phyloP scores from a whole-genome alignment of 2,113 vertebrate genomes.

The Colinus virginianus region DNA sequence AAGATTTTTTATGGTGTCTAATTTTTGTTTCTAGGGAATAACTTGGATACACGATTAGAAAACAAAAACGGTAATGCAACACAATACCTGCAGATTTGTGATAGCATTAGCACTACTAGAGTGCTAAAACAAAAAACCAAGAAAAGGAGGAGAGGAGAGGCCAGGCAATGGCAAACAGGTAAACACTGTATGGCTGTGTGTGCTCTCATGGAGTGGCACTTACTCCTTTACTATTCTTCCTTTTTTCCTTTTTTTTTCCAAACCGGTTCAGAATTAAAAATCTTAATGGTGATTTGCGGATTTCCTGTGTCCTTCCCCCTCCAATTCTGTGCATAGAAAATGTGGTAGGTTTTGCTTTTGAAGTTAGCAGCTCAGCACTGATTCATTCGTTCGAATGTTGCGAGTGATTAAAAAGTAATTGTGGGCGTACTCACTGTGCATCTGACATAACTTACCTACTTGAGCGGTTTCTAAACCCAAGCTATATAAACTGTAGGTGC shows the following conservation, averaged over 20 bases:
- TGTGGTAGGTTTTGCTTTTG: neutral
- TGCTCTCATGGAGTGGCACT: slow-evolving; percentile 54
- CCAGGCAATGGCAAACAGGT: slow-evolving; percentile 97
- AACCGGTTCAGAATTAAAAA: slow-evolving; percentile 35
- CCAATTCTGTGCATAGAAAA: slow-evolving; percentile 57
- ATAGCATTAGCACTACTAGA: slow-evolving; percentile 88
- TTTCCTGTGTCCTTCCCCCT: slow-evolving; percentile 74
- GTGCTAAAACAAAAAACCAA: slow-evolving; percentile 92
- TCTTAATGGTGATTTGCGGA: slow-evolving; percentile 32
- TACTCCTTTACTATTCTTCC: slow-evolving; percentile 37
- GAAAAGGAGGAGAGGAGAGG: slow-evolving; percentile 95
- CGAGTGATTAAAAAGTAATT: neutral
- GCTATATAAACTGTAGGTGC: slow-evolving; percentile 33
- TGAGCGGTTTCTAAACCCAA: slow-evolving; percentile 34
- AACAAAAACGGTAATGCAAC: slow-evolving; percentile 90
- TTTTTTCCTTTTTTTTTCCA: neutral
- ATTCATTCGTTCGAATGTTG: slow-evolving; percentile 7
- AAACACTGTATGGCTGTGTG: slow-evolving; percentile 66
- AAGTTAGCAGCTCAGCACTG: slow-evolving; percentile 7
- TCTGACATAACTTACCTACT: neutral
- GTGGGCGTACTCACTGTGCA: neutral
- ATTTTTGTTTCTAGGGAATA: slow-evolving; percentile 85
- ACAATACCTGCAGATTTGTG: slow-evolving; percentile 94
- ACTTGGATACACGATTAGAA: slow-evolving; percentile 88
- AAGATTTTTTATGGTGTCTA: slow-evolving; percentile 68